Conservation (phyloP, 2,888 invertebrate species). For the Epistrophe eligans region DNA sequence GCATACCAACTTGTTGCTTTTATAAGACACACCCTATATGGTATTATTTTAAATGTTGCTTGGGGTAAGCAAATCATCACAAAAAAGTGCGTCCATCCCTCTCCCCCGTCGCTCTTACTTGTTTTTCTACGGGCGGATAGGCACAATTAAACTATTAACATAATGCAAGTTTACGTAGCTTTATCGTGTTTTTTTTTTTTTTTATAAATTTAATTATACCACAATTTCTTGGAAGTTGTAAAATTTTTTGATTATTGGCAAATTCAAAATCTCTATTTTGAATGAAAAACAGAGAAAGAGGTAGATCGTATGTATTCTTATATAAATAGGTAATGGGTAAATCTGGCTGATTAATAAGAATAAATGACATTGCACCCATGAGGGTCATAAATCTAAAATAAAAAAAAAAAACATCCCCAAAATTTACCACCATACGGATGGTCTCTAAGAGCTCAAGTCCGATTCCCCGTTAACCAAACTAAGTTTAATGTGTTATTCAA, state of each 20-base stretch:
- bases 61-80: slow-evolving; percentile 27
- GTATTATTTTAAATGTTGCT: neutral
- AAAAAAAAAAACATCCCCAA: slow-evolving; percentile 55
- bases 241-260: slow-evolving; percentile 49
- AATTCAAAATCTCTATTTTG: slow-evolving; percentile 35
- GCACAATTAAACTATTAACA: slow-evolving; percentile 75
- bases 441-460: slow-evolving; percentile 46
- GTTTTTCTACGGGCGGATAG: slow-evolving; percentile 68
- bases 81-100: slow-evolving; percentile 58
- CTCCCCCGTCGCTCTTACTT: slow-evolving; percentile 38
- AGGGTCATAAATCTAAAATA: slow-evolving; percentile 72
- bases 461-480: slow-evolving; percentile 55
- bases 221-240: slow-evolving; percentile 45
- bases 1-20: neutral
- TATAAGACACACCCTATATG: slow-evolving; percentile 5
- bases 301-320: slow-evolving; percentile 33
- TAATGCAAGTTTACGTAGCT: slow-evolving; percentile 66
- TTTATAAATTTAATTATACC: slow-evolving; percentile 59
- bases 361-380: slow-evolving; percentile 76
- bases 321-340: slow-evolving; percentile 1
- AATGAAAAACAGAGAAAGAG: neutral
- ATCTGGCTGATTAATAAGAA: slow-evolving; percentile 58
- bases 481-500: slow-evolving; percentile 65
- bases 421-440: slow-evolving; percentile 31
- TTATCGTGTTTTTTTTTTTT: neutral